phyloP scores from a whole-genome alignment of 2,888 invertebrate genomes.

The Lasioglossum marginatum region DNA sequence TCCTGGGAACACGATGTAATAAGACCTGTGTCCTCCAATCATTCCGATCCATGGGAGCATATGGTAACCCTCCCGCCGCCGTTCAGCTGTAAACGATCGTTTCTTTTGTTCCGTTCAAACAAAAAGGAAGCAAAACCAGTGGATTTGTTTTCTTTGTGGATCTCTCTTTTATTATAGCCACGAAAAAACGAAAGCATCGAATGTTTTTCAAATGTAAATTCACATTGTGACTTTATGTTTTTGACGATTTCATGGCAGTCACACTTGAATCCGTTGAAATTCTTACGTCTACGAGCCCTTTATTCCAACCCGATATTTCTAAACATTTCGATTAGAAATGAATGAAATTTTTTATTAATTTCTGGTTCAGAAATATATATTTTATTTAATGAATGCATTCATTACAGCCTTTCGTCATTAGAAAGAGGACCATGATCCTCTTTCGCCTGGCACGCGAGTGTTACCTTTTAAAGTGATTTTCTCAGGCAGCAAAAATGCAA shows the following conservation, averaged over 20 bases:
- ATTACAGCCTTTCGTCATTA: not conserved
- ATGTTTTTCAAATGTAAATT: not conserved
- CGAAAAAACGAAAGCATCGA: not conserved
- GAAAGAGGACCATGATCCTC: not conserved
- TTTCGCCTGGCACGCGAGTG: not conserved
- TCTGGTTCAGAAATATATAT: too few species aligned
- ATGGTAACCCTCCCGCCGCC: not conserved
- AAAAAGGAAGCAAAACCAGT: not conserved
- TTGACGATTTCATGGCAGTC: not conserved
- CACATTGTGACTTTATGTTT: not conserved
- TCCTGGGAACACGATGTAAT: not conserved
- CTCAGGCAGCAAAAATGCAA: constrained; percentile 1
- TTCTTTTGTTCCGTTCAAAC: not conserved
- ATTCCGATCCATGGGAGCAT: not conserved
- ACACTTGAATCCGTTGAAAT: not conserved
- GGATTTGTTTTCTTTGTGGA: not conserved
- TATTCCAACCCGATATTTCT: not conserved
- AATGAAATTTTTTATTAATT: not conserved
- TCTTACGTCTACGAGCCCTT: too few species aligned
- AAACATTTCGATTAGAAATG: too few species aligned
- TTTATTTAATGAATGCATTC: not conserved
- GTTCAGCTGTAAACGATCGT: constrained; percentile 4
- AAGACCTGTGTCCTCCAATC: not conserved
- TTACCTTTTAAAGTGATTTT: constrained; percentile 9
- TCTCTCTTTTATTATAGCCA: not conserved